These are phyloP conservation scores for Melopsittacus undulatus DNA, from an alignment of 2,797 vertebrate species.

Conservation along the genomic window DNA sequence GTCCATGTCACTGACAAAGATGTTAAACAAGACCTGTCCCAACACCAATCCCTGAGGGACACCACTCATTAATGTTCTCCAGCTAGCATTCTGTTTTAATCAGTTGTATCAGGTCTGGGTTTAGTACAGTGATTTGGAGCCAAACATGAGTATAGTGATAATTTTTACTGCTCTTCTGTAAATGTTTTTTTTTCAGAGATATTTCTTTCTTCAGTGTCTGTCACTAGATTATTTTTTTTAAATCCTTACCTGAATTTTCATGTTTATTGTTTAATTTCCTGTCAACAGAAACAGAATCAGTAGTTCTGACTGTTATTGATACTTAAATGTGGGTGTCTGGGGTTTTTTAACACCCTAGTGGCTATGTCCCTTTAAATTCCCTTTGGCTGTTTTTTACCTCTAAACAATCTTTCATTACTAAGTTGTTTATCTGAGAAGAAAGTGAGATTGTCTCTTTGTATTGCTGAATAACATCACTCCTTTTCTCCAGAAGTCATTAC, in stretches of 20 bases:
- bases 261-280: constrained; percentile 50
- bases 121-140: not conserved
- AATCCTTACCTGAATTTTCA: constrained; percentile 25
- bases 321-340: not conserved
- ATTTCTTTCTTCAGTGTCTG: not conserved
- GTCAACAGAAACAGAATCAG: not conserved
- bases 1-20: too few species aligned
- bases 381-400: constrained; percentile 28
- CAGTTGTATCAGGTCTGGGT: not conserved
- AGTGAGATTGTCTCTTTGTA: constrained; percentile 71
- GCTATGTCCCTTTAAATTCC: constrained; percentile 46
- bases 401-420: constrained; percentile 62
- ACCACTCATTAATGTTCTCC: too few species aligned
- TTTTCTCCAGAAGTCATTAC: constrained; percentile 62
- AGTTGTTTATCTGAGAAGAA: constrained; percentile 67
- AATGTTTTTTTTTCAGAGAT: not conserved
- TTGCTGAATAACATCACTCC: constrained; percentile 66
- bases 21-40: too few species aligned
- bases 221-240: not conserved
- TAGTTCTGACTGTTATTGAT: constrained; percentile 12
- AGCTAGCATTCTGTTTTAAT: not conserved
- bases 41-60: too few species aligned
- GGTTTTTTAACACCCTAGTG: not conserved
- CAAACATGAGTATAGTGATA: not conserved
- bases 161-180: constrained; percentile 22